Evolutionary conservation across 2,888 invertebrate species (phyloP).

Genomic region (Volucella zonaria): DNA sequence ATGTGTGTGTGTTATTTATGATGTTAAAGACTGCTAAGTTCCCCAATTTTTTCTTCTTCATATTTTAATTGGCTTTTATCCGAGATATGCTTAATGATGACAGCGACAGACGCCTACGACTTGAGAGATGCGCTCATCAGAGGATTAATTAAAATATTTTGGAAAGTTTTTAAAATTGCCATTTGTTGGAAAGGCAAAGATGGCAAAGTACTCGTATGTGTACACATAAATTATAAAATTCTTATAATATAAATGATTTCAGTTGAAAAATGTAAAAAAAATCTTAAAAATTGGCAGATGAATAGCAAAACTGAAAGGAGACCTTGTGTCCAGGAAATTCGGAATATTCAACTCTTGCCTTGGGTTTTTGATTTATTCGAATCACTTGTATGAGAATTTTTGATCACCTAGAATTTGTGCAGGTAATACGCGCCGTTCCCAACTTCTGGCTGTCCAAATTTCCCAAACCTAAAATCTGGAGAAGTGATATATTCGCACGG

Average conservation of each 20-base stretch:
- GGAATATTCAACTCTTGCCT: too few relatives aligned
- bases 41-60: conserved; percentile 2
- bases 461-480: too few relatives aligned
- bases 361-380: too few relatives aligned
- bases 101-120: conserved; percentile 3
- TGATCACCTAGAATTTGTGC: too few relatives aligned
- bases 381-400: too few relatives aligned
- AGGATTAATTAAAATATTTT: conserved; percentile 7
- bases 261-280: too few relatives aligned
- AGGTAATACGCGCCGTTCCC: too few relatives aligned
- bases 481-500: too few relatives aligned
- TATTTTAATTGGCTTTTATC: conserved; percentile 6
- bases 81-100: conserved; percentile 19
- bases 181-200: neutral
- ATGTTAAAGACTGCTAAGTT: conserved; percentile 13
- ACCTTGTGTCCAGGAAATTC: too few relatives aligned
- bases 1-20: conserved; percentile 34
- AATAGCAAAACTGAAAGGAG: too few relatives aligned
- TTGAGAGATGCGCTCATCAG: conserved; percentile 12
- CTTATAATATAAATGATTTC: neutral
- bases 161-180: neutral
- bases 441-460: too few relatives aligned
- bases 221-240: conserved; percentile 2
- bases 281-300: neutral
- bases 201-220: conserved; percentile 15